Base-by-base conservation (phyloP, 1,140 invertebrate genomes). In the Chionoecetes opilio region DNA sequence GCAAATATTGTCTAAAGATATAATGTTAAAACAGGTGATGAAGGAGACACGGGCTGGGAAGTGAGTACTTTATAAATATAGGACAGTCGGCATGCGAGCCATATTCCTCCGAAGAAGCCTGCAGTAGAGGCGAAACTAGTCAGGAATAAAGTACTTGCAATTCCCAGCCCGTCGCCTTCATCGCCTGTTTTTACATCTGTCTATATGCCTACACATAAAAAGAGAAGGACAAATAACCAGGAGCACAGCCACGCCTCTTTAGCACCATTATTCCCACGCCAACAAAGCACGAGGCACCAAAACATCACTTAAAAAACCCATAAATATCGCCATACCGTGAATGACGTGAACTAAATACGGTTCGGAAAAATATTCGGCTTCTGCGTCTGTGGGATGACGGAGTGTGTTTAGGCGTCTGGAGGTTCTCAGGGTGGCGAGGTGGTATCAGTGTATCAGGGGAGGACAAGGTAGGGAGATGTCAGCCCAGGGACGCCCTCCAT, bases 381-480 rank as follows among this genome's bases (percentile, higher is more conserved):
- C 63, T 26, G 63, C 63, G 63, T 5, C 63, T 21, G 11, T 75
- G 63, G 63, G 63, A 75, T 75, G 63, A 75, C 63, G 63, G 63
- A 75, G 21, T 75, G 63, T n/a, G 21, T 11, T 26, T 5, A 75
- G 63, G 63, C 63, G 63, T 26, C 11, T 17, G 63, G 63, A 11
- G 21, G 63, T 75, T 75, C 63, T 75, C 63, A 75, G 63, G 63
- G 63, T 75, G 63, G 21, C 63, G 26, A n/a, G 21, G 63, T 8
- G 63, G 63, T 75, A 75, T 75, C 63, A 75, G 21, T 75, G 63
- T 75, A 75, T 75, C 63, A 75, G 63, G 63, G 63, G 63, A 75
- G 63, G 63, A 75, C 63, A 75, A 75, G 63, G 63, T 75, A 75
- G 63, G 63, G 63, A 26, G 63, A 75, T 75, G 63, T 75, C 63